phyloP scores from a whole-genome alignment of 1,140 invertebrate species.

The Paramacrobiotus metropolitanus region DNA sequence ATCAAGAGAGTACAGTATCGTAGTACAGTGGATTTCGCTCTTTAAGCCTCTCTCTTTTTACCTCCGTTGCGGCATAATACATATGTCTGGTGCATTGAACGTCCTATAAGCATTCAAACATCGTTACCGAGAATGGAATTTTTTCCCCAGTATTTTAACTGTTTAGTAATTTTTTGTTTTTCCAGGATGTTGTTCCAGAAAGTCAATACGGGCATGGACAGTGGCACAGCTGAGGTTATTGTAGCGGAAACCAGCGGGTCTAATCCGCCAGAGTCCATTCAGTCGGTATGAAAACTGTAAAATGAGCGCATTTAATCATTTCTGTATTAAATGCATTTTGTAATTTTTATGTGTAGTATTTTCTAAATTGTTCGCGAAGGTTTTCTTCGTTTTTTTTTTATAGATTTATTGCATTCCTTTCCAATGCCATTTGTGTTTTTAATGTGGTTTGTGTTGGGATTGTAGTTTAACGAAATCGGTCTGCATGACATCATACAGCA shows the following conservation, averaged over 20 bases:
- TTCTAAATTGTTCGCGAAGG: too few relatives aligned
- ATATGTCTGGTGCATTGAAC: too few relatives aligned
- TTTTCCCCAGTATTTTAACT: constrained; percentile 4
- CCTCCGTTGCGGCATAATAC: too few relatives aligned
- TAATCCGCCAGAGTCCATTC: constrained; percentile 60
- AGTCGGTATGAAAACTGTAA: constrained; percentile 38
- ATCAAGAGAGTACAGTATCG: too few relatives aligned
- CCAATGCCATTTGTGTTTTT: constrained; percentile 7
- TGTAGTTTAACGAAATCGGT: constrained; percentile 49
- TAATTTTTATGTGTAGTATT: too few relatives aligned
- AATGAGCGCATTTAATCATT: too few relatives aligned
- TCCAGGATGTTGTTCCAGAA: constrained; percentile 46
- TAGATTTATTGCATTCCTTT: background rate
- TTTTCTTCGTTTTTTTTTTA: background rate
- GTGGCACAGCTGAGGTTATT: constrained; percentile 99
- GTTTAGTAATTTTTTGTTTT: constrained; percentile 3
- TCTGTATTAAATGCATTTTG: too few relatives aligned
- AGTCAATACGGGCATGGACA: constrained; percentile 92
- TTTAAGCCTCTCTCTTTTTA: too few relatives aligned
- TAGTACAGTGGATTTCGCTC: too few relatives aligned
- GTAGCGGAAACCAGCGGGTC: constrained; percentile 95
- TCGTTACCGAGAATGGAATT: constrained; percentile 11
- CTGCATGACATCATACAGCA: constrained; percentile 80
- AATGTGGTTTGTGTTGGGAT: constrained; percentile 35
- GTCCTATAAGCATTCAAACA: too few relatives aligned